phyloP scores from a whole-genome alignment of 2,797 vertebrate genomes.

The Karalla daura region DNA sequence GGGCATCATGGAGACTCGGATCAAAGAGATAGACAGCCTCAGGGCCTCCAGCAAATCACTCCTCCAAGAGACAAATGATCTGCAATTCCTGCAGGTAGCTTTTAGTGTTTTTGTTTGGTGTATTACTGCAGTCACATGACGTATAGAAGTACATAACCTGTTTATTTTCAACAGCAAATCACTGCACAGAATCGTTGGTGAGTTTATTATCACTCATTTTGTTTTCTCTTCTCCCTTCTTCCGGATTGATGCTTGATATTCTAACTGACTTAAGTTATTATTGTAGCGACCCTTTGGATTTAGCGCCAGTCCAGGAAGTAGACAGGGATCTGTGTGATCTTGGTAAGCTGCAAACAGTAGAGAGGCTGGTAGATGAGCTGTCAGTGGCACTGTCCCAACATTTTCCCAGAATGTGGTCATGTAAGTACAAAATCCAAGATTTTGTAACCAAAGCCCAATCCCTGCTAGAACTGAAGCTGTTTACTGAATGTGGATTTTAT shows the following conservation, averaged over 20 bases:
- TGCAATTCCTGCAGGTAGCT: constrained; percentile 74
- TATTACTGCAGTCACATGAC: neutral
- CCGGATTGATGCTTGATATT: neutral
- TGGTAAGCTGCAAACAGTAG: constrained; percentile 77
- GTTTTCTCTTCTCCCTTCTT: neutral
- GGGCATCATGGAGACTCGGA: constrained; percentile 66
- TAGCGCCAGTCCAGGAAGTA: constrained; percentile 63
- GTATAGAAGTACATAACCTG: neutral
- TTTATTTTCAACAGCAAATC: constrained; percentile 72
- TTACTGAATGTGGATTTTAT: constrained; percentile 20
- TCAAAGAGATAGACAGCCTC: constrained; percentile 72
- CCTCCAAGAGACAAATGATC: constrained; percentile 71
- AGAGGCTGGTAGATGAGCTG: constrained; percentile 79
- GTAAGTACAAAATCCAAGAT: constrained; percentile 62
- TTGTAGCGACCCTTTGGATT: constrained; percentile 69
- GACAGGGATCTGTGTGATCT: constrained; percentile 66
- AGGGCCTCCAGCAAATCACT: constrained; percentile 73
- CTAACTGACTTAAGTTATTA: constrained; percentile 20
- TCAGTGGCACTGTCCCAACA: constrained; percentile 75
- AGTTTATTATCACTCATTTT: constrained; percentile 44
- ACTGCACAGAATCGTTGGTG: constrained; percentile 75
- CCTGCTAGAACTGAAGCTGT: neutral
- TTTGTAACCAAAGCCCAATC: constrained; percentile 20
- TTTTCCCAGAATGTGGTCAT: constrained; percentile 81
- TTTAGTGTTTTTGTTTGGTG: neutral